Conservation (phyloP, 1,140 invertebrate genomes). For the Cotesia chilonis region DNA sequence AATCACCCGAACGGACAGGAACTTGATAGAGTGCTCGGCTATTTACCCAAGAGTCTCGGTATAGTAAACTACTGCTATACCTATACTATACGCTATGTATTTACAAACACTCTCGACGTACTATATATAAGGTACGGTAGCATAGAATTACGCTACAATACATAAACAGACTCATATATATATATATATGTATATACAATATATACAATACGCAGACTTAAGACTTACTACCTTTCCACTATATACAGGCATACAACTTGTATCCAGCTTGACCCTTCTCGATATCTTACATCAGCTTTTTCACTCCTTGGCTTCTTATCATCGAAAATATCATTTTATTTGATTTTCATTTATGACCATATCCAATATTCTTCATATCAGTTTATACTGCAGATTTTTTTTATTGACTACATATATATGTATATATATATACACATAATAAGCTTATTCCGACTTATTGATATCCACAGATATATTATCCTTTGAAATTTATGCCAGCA, state of each 20-base stretch:
- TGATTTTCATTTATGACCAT: constrained; percentile 66
- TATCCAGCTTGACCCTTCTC: constrained; percentile 57
- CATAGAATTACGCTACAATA: too few relatives aligned
- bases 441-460: too few relatives aligned
- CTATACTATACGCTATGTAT: too few relatives aligned
- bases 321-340: constrained; percentile 65
- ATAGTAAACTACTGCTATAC: background rate
- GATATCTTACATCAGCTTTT: constrained; percentile 48
- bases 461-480: background rate
- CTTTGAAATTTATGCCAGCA: background rate
- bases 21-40: constrained; percentile 60
- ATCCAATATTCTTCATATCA: constrained; percentile 38
- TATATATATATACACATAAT: too few relatives aligned
- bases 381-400: constrained; percentile 15
- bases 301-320: constrained; percentile 58
- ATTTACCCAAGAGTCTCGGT: constrained; percentile 26
- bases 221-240: background rate
- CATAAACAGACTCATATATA: too few relatives aligned
- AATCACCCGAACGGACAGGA: constrained; percentile 55
- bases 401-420: background rate
- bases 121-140: background rate
- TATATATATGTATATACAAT: too few relatives aligned
- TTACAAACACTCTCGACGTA: constrained; percentile 4
- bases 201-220: background rate
- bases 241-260: constrained; percentile 43